Evolutionary conservation across 2,888 invertebrate genomes (phyloP).

Genomic region (Amorpha juglandis): DNA sequence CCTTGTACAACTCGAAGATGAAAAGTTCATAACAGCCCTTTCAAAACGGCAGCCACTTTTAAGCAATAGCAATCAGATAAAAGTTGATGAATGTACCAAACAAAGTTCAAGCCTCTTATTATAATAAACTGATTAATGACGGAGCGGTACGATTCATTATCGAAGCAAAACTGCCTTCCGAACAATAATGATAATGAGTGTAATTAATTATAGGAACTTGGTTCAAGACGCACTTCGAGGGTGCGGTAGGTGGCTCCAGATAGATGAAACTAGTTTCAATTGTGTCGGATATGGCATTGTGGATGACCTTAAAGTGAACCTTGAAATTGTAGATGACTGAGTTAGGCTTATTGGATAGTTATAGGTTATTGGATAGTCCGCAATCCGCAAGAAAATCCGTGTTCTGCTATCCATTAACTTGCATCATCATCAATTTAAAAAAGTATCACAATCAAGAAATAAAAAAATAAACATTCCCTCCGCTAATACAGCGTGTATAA

Average conservation of each 20-base stretch:
- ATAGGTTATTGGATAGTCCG: too few relatives aligned
- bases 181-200: conserved; percentile 85
- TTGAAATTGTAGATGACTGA: not conserved
- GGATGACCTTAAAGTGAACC: not conserved
- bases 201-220: conserved; percentile 84
- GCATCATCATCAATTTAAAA: too few relatives aligned
- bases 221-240: conserved; percentile 76
- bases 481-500: too few relatives aligned
- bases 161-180: conserved; percentile 83
- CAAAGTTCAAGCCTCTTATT: conserved; percentile 79
- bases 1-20: not conserved
- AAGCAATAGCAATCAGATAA: conserved; percentile 75
- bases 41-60: conserved; percentile 43
- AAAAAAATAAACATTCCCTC: too few relatives aligned
- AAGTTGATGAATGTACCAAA: conserved; percentile 80
- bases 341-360: too few relatives aligned
- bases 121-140: conserved; percentile 85
- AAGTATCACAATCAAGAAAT: too few relatives aligned
- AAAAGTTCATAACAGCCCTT: conserved; percentile 10
- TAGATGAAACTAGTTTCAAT: conserved; percentile 37
- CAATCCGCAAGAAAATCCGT: too few relatives aligned
- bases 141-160: conserved; percentile 83
- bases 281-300: conserved; percentile 48
- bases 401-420: too few relatives aligned
- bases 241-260: conserved; percentile 52